A percentile compares a stretch with the other conserved stretches of the same genome.
These are phyloP conservation scores for Carterocephalus palaemon DNA, from an alignment of 2,888 invertebrate genomes.

Conservation along the genomic window DNA sequence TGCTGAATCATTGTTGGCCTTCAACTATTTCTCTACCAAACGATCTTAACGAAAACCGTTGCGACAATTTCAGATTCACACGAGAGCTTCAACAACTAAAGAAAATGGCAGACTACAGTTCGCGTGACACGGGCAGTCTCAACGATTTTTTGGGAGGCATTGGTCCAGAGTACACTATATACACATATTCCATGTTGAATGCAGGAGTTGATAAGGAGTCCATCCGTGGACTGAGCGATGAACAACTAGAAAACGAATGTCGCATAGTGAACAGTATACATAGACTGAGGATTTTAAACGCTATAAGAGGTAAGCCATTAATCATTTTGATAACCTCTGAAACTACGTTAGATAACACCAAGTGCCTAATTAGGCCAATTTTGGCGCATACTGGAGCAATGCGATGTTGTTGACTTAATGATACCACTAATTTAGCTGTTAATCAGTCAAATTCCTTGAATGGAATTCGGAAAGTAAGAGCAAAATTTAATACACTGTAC, in stretches of 20 bases:
- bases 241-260: constrained; percentile 94
- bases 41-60: not conserved
- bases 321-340: constrained; percentile 26
- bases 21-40: not conserved
- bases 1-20: constrained; percentile 3
- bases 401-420: constrained; percentile 9
- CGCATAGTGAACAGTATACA: constrained; percentile 97
- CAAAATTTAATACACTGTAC: no score
- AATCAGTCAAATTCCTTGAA: not conserved
- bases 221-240: constrained; percentile 91
- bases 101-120: constrained; percentile 97
- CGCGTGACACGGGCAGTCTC: constrained; percentile 93
- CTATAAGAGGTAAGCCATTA: constrained; percentile 83
- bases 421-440: constrained; percentile 3
- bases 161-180: constrained; percentile 94
- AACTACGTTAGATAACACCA: constrained; percentile 15
- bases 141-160: constrained; percentile 90
- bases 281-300: constrained; percentile 91
- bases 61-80: constrained; percentile 83
- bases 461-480: not conserved
- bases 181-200: constrained; percentile 97
- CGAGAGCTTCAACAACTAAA: constrained; percentile 95
- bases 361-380: constrained; percentile 12
- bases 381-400: constrained; percentile 6
- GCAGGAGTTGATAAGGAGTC: constrained; percentile 96